phyloP scores from a whole-genome alignment of 1,140 invertebrate species.

The Drusus annulatus region DNA sequence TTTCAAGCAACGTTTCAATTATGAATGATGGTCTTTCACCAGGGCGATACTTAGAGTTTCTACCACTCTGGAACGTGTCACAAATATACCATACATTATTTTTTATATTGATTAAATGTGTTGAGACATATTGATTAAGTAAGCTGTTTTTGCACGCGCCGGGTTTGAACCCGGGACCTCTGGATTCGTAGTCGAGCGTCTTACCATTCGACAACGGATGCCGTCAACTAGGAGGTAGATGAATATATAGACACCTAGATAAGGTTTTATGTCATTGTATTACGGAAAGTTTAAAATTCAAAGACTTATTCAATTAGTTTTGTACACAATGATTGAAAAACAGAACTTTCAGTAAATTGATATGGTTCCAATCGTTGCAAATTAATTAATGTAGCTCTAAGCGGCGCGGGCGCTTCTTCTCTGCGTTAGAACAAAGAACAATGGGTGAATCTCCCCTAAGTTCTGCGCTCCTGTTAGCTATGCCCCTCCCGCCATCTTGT shows the following conservation, averaged over 20 bases:
- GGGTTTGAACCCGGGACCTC: no score
- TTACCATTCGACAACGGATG: no score
- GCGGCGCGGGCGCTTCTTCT: not conserved
- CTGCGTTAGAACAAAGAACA: conserved; percentile 1
- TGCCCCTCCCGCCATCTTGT: conserved; percentile 30
- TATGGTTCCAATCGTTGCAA: not conserved
- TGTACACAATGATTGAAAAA: not conserved
- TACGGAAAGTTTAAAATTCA: not conserved
- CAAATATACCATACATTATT: no score
- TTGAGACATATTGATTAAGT: no score
- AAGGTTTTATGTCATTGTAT: not conserved
- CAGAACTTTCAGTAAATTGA: not conserved
- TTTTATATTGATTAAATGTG: no score
- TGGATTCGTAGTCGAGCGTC: no score
- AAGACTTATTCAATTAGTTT: not conserved
- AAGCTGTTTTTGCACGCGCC: no score
- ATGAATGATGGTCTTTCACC: no score
- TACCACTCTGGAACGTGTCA: no score
- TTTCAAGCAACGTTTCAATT: no score
- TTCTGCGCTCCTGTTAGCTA: conserved; percentile 12
- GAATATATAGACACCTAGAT: not conserved
- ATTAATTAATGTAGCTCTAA: not conserved
- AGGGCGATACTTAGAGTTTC: no score
- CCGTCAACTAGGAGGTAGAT: not conserved
- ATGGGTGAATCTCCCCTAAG: conserved; percentile 14